These are phyloP conservation scores for Adineta ricciae DNA, from an alignment of 2,888 invertebrate species.

Conservation along the genomic window DNA sequence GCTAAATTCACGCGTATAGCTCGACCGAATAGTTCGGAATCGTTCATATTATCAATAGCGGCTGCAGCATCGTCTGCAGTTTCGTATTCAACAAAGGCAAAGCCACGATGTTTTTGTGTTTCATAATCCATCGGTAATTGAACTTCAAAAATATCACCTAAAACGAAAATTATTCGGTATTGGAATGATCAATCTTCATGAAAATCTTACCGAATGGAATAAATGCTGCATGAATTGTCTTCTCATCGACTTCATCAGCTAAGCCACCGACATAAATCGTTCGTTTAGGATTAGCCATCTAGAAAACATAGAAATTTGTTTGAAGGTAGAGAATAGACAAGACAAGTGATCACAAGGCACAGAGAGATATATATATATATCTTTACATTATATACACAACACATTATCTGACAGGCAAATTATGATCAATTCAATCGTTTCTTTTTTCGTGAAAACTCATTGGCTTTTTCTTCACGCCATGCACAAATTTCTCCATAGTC, in stretches of 20 bases:
- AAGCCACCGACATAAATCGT: conserved; percentile 49
- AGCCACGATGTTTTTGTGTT: conserved; percentile 86
- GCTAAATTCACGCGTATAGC: conserved; percentile 91
- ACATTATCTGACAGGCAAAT: not conserved
- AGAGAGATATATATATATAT: too few species aligned
- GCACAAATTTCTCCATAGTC: conserved; percentile 43
- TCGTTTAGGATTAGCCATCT: conserved; percentile 4
- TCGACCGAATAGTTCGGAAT: conserved; percentile 88
- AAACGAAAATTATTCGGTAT: not conserved
- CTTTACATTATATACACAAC: not conserved
- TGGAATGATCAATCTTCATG: too few species aligned
- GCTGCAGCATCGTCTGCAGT: conserved; percentile 92
- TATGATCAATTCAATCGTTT: not conserved
- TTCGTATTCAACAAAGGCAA: conserved; percentile 96
- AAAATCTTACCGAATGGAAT: conserved; percentile 96
- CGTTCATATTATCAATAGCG: conserved; percentile 98
- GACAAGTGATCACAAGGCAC: not conserved
- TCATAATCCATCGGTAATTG: conserved; percentile 13
- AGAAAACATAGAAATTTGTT: not conserved
- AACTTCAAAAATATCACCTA: conserved; percentile 21
- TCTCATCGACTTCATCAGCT: conserved; percentile 80
- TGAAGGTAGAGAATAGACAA: too few species aligned
- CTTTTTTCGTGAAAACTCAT: conserved; percentile 34
- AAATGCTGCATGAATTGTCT: conserved; percentile 86
- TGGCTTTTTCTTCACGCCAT: conserved; percentile 41